Evolutionary conservation across 2,888 invertebrate genomes (phyloP).

Genomic region (Epirrhoe tristata): DNA sequence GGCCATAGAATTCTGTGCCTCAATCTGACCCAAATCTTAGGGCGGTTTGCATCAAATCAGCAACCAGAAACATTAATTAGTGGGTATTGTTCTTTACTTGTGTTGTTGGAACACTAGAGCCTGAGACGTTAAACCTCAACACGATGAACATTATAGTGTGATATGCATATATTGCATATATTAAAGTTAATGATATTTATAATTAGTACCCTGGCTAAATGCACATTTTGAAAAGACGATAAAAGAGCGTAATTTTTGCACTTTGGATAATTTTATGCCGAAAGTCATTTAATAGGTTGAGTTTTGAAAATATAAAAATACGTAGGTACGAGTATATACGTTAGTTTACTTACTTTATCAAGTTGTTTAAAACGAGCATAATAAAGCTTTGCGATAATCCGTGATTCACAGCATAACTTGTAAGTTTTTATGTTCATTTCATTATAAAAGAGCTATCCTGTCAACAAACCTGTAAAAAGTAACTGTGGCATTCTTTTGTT

Average conservation of each 20-base stretch:
- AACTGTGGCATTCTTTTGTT: constrained; percentile 50
- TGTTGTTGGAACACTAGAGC: neutral
- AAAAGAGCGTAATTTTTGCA: too few relatives aligned
- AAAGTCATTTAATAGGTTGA: too few relatives aligned
- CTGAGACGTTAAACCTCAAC: neutral
- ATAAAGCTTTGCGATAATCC: neutral
- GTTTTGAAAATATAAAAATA: too few relatives aligned
- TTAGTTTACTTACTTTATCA: too few relatives aligned
- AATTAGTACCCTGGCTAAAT: too few relatives aligned
- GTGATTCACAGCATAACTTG: constrained; percentile 1
- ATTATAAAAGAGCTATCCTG: constrained; percentile 47
- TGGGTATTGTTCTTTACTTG: neutral
- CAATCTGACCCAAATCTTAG: constrained; percentile 30
- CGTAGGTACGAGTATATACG: too few relatives aligned
- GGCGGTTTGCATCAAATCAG: constrained; percentile 5
- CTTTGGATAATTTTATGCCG: too few relatives aligned
- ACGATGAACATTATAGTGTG: neutral
- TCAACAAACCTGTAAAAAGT: constrained; percentile 41
- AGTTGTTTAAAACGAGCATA: neutral
- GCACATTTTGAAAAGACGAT: too few relatives aligned
- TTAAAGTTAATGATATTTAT: too few relatives aligned
- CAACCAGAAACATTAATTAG: constrained; percentile 5
- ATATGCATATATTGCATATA: too few relatives aligned
- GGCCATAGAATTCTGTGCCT: constrained; percentile 12
- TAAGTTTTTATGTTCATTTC: neutral